phyloP scores from a whole-genome alignment of 2,113 vertebrate genomes.

The Turnix velox region DNA sequence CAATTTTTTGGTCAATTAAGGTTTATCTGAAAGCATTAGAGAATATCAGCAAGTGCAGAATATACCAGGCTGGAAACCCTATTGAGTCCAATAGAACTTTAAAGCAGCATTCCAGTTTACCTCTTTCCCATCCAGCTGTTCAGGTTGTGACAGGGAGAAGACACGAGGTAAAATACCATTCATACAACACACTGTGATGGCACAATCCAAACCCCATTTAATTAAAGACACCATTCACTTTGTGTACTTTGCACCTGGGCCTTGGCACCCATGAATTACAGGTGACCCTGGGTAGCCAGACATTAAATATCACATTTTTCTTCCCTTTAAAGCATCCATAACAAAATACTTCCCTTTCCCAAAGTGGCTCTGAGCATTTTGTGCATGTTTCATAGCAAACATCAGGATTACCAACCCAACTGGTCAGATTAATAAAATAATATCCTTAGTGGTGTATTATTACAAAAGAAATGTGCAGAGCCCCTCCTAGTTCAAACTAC shows the following conservation, averaged over 20 bases:
- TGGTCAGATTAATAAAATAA: background rate
- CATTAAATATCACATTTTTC: background rate
- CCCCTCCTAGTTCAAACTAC: background rate
- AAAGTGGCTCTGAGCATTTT: background rate
- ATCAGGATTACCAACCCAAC: background rate
- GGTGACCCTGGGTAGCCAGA: rapidly evolving
- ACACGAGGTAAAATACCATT: background rate
- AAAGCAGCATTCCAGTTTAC: background rate
- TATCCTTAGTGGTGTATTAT: background rate
- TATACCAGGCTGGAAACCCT: background rate
- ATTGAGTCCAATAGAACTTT: rapidly evolving
- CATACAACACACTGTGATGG: background rate
- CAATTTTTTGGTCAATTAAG: rapidly evolving
- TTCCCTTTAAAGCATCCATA: background rate
- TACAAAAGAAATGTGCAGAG: background rate
- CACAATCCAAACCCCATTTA: background rate
- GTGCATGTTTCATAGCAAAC: background rate
- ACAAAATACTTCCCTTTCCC: background rate
- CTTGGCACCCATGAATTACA: background rate
- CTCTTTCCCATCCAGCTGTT: background rate
- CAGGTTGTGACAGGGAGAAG: background rate
- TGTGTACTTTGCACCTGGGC: rapidly evolving
- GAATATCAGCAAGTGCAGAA: background rate
- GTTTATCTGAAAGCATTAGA: background rate
- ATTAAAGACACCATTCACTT: background rate